Conservation (phyloP, 2,797 vertebrate genomes). For the Merluccius polli region DNA sequence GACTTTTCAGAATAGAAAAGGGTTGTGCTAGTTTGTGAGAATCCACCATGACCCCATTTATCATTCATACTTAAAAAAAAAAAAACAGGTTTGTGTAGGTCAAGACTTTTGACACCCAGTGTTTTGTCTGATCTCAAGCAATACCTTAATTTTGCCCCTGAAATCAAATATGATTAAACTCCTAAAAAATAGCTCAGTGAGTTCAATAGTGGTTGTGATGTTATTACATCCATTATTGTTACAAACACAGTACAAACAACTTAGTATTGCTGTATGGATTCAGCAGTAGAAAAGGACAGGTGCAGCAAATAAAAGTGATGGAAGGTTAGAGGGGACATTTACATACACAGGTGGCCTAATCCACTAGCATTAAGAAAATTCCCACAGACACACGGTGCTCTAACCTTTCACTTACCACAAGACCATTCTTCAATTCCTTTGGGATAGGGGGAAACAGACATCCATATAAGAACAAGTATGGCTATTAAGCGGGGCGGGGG, state of each 20-base stretch:
- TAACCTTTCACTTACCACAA: constrained; percentile 55
- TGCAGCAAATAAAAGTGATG: constrained; percentile 17
- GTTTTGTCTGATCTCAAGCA: background rate
- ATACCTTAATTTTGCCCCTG: background rate
- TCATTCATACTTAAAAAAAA: background rate
- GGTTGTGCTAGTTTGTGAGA: background rate
- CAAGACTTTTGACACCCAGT: background rate
- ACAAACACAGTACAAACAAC: background rate
- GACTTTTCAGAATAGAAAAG: background rate
- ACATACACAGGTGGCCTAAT: background rate
- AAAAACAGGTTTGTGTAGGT: background rate
- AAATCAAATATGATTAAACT: background rate
- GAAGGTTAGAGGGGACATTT: background rate
- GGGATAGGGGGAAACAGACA: background rate
- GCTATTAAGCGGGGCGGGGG: background rate
- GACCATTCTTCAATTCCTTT: constrained; percentile 58
- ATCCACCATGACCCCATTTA: background rate
- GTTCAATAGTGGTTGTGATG: background rate
- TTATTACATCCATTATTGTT: no score
- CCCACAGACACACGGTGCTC: constrained; percentile 33
- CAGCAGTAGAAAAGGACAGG: constrained; percentile 8
- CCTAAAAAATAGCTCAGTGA: background rate
- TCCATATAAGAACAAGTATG: constrained; percentile 12
- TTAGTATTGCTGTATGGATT: constrained; percentile 28
- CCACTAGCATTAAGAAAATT: constrained; percentile 18